Evolutionary conservation across 2,797 vertebrate species (phyloP).

Genomic region (Chaetophractus vellerosus): DNA sequence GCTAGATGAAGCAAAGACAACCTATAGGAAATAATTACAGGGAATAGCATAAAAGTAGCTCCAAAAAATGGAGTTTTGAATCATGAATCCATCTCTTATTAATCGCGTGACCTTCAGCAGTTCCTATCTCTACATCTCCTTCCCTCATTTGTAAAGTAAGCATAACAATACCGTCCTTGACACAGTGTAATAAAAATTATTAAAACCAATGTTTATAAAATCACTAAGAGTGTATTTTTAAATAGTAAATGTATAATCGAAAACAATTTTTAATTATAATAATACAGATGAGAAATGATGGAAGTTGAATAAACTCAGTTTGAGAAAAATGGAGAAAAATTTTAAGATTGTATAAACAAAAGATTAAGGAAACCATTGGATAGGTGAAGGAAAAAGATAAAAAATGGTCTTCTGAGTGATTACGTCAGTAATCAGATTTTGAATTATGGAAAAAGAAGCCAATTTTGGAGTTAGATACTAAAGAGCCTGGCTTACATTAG

Average conservation of each 20-base stretch:
- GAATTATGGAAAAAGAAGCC: background rate
- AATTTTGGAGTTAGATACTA: background rate
- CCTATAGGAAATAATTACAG: background rate
- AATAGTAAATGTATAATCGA: background rate
- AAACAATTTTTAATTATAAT: background rate
- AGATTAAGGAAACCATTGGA: background rate
- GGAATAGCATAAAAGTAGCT: background rate
- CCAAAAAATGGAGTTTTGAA: background rate
- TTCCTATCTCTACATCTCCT: background rate
- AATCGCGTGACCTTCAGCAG: background rate
- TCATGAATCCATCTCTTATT: background rate
- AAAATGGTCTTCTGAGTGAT: background rate
- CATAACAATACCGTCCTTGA: background rate
- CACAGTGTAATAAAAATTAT: background rate
- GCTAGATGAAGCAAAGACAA: constrained; percentile 21
- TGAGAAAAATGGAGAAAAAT: background rate
- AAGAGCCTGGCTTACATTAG: background rate
- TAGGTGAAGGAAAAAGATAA: background rate
- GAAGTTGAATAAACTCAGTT: constrained; percentile 11
- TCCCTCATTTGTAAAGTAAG: constrained; percentile 8
- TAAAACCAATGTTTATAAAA: constrained; percentile 37
- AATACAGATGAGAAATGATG: background rate
- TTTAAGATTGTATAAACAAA: background rate
- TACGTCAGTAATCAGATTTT: background rate
- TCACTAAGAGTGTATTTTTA: background rate